phyloP scores from a whole-genome alignment of 2,113 vertebrate species.

The Lampris incognitus region DNA sequence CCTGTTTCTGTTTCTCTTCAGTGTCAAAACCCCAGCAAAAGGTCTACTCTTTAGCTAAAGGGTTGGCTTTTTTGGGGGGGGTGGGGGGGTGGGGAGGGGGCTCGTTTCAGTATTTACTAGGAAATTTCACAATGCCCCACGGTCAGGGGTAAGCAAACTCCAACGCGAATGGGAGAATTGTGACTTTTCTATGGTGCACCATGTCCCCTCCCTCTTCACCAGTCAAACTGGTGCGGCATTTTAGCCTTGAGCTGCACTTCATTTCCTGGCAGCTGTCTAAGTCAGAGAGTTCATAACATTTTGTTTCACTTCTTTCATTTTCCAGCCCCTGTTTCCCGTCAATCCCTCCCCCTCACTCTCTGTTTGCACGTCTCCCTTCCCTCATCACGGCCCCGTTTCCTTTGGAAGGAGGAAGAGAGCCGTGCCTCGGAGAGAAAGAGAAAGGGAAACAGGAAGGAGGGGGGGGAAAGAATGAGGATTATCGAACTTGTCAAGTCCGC shows the following conservation, averaged over 20 bases:
- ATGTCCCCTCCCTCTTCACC: neutral
- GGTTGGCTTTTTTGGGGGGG: too few relatives aligned
- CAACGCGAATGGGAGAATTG: neutral
- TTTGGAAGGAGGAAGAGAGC: constrained; percentile 58
- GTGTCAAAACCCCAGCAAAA: too few relatives aligned
- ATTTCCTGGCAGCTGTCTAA: constrained; percentile 70
- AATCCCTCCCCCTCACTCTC: constrained; percentile 63
- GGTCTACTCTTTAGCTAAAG: too few relatives aligned
- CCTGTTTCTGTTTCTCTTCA: too few relatives aligned
- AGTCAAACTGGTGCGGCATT: constrained; percentile 25
- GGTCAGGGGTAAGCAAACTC: neutral
- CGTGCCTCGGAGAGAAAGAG: constrained; percentile 34
- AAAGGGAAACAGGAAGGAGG: constrained; percentile 31
- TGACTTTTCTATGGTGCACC: constrained; percentile 4
- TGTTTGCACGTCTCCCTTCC: constrained; percentile 58
- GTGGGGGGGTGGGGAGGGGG: too few relatives aligned
- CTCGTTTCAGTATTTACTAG: neutral
- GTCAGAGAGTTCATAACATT: constrained; percentile 69
- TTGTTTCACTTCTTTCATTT: constrained; percentile 73
- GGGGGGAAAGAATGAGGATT: neutral
- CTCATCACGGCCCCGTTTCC: constrained; percentile 47
- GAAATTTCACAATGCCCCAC: neutral
- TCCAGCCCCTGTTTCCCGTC: constrained; percentile 70
- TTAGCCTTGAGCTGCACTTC: constrained; percentile 7
- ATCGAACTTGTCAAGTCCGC: constrained; percentile 39